Evolutionary conservation across 2,797 vertebrate species (phyloP), one percentile per base, ranked within the genome.

Genomic region (Pseudocheirus occidentalis): DNA sequence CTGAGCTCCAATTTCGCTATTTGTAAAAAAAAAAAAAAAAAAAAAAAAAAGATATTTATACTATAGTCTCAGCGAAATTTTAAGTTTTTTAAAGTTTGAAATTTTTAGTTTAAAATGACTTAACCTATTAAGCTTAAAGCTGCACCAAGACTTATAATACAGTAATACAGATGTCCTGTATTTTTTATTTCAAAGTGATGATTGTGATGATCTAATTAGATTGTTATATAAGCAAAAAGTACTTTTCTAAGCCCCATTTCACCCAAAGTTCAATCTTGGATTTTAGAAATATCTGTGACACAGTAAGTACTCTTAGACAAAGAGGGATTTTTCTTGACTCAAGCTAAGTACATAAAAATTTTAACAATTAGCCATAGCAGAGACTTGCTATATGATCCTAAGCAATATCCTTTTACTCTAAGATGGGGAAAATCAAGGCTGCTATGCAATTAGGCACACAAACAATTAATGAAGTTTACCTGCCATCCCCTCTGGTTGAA

Each of bases 401-500:
- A 56, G 21, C 89, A 95, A 92, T 27, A 40, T 73, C 12, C 29
- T 52, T 95, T 55, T 73, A 55, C 52, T 92, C 34, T 73, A 50
- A 12, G 92, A 92, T 92, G 52, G 81, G 59, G 94, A 95, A 92
- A 94, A 12, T 56, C 62, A 89, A 87, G 28, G 94, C 94, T 55
- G 81, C 54, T 94, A 18, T 31, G 27, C 91, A 94, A 57, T 90
- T 62, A 95, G 56, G 81, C 31, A 93, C 55, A 93, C 40, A 73
- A 73, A 40, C n/a, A 81, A 87, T 87, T 87, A 87, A 87, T 50
- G 21, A 87, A 87, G 73, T 87, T 87, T 50, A 50, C 73, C 40
- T 87, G 40, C 73, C 40, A 87, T 46, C 21, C 66, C 29, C 34
- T 92, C 55, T 91, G 90, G 4, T 56, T 59, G 55, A 14, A 58